A percentile compares a stretch with the other conserved stretches of the same genome.
phyloP scores from a whole-genome alignment of 2,113 vertebrate genomes.

The Eubucco bourcierii region DNA sequence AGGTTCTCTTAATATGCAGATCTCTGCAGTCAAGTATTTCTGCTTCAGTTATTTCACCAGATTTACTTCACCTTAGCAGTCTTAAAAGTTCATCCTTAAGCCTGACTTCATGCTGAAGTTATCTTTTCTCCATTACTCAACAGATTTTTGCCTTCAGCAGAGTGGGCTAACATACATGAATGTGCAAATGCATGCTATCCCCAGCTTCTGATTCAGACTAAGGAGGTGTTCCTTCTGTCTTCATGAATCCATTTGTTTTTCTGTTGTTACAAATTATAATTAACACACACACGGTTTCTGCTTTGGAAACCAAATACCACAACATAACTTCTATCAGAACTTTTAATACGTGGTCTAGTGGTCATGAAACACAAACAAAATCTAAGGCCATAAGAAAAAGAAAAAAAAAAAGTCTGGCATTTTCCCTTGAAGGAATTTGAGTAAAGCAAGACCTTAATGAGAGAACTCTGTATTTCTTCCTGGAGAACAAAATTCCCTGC shows the following conservation, averaged over 20 bases:
- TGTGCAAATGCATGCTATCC: background rate
- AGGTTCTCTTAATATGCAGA: background rate
- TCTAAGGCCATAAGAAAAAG: background rate
- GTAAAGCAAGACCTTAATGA: background rate
- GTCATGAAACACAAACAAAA: conserved; percentile 44
- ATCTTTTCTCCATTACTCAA: background rate
- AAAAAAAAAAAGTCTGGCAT: background rate
- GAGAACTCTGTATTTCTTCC: background rate
- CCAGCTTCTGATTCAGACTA: conserved; percentile 34
- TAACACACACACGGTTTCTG: background rate
- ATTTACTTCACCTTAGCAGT: background rate
- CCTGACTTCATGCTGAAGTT: background rate
- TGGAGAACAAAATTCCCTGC: background rate
- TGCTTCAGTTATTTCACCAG: background rate
- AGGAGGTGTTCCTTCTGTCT: conserved; percentile 30
- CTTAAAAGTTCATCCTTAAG: background rate
- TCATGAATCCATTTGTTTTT: background rate
- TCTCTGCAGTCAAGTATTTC: background rate
- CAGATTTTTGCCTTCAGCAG: conserved; percentile 17
- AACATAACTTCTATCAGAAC: conserved; percentile 6
- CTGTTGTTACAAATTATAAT: background rate
- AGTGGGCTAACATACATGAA: background rate
- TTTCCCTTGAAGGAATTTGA: background rate
- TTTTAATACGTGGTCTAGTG: background rate
- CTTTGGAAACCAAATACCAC: conserved; percentile 8